Percentiles rank a stretch among this genome's conserved stretches.
phyloP scores from a whole-genome alignment of 2,797 vertebrate genomes.

The Alcedo quadribrachys region DNA sequence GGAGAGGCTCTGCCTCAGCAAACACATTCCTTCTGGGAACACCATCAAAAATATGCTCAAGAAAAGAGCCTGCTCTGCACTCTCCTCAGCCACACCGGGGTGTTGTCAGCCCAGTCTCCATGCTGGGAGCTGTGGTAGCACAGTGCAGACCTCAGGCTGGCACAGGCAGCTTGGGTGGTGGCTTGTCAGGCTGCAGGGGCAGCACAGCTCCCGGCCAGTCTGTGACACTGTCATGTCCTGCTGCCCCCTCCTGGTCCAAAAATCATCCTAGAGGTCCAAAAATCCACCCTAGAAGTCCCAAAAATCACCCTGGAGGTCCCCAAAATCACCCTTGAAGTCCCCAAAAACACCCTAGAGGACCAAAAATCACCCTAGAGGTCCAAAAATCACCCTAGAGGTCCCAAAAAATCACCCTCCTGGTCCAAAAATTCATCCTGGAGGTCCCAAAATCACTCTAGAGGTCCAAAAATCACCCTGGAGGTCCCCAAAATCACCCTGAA shows the following conservation, averaged over 20 bases:
- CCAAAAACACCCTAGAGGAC: too few species aligned
- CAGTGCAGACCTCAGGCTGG: neutral
- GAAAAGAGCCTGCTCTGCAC: neutral
- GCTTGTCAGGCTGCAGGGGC: neutral
- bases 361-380: too few species aligned
- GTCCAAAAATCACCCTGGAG: too few species aligned
- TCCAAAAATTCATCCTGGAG: too few species aligned
- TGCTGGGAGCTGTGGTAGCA: neutral
- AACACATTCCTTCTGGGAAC: neutral
- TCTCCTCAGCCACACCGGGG: neutral
- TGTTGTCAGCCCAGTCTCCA: neutral
- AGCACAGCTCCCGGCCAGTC: neutral
- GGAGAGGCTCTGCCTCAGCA: neutral
- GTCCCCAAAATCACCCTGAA: too few species aligned
- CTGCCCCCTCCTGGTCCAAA: neutral
- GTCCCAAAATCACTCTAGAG: too few species aligned
- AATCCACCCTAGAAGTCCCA: neutral
- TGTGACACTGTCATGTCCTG: fast-evolving
- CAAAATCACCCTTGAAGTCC: neutral
- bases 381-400: too few species aligned
- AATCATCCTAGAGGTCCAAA: neutral
- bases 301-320: neutral
- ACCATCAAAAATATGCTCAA: neutral
- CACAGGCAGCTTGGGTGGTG: neutral
- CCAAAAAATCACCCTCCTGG: too few species aligned